A percentile compares a stretch with the other conserved stretches of the same genome.
Evolutionary conservation across 2,888 invertebrate genomes (phyloP).

Genomic region (Morpho helenor): DNA sequence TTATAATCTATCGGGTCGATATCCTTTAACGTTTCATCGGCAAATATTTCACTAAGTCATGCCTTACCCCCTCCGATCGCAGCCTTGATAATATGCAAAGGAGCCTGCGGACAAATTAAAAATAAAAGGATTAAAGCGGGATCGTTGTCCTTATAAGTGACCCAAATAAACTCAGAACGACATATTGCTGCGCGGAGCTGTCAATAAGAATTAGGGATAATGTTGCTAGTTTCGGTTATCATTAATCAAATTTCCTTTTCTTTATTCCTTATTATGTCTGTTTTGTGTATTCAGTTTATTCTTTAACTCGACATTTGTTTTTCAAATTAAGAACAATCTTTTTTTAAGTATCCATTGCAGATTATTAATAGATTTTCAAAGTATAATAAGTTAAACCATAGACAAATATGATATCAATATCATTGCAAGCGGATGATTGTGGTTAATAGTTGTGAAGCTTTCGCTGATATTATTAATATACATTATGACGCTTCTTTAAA

Average conservation of each 20-base stretch:
- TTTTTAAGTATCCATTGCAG: not conserved
- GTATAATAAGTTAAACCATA: no score
- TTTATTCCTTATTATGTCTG: not conserved
- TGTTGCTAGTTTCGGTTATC: conserved; percentile 44
- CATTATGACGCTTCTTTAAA: conserved; percentile 48
- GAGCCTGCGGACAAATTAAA: conserved; percentile 58
- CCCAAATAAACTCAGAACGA: conserved; percentile 72
- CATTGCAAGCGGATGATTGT: conserved; percentile 30
- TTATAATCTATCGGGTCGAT: conserved; percentile 45
- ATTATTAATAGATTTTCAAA: no score
- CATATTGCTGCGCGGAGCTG: conserved; percentile 50
- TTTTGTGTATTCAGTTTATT: not conserved
- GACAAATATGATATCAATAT: conserved; percentile 25
- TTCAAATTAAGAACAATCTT: not conserved
- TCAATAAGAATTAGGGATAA: conserved; percentile 70
- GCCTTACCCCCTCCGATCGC: conserved; percentile 65
- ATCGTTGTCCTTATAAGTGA: conserved; percentile 67
- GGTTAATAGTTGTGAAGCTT: conserved; percentile 43
- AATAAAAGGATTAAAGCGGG: conserved; percentile 63
- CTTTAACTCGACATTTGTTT: not conserved
- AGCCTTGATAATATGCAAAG: conserved; percentile 70
- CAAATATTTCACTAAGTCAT: conserved; percentile 67
- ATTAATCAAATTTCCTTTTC: conserved; percentile 28
- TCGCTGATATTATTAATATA: conserved; percentile 55
- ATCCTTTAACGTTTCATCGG: conserved; percentile 62